phyloP scores from a whole-genome alignment of 37 sponge, comb jelly and placozoan genomes.

The Aphrocallistes beatrix region DNA sequence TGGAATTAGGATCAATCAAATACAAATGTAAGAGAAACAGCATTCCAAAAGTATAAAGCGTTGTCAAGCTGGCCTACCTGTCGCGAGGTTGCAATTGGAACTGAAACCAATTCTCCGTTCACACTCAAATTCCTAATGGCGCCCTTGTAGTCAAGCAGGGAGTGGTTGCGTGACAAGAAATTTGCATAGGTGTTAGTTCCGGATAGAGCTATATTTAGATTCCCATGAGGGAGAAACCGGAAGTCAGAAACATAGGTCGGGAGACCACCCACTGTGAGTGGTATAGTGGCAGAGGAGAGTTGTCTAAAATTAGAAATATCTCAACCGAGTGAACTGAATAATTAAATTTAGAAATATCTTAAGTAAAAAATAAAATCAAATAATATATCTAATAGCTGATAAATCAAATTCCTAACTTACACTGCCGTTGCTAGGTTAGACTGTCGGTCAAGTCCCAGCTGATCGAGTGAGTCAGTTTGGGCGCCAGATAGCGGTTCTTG shows the following conservation, averaged over 20 bases:
- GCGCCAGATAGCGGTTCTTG: background rate
- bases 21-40: too few relatives aligned
- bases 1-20: too few relatives aligned
- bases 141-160: background rate
- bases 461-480: constrained; percentile 3
- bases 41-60: too few relatives aligned
- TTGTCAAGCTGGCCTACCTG: too few relatives aligned
- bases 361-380: too few relatives aligned
- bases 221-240: background rate
- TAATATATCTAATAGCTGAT: background rate
- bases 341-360: too few relatives aligned
- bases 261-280: background rate
- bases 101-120: background rate
- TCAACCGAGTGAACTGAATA: too few relatives aligned
- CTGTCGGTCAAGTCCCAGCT: background rate
- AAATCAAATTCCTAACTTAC: background rate
- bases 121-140: background rate
- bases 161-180: background rate
- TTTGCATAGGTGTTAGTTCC: background rate
- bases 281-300: background rate
- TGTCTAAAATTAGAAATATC: background rate
- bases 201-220: background rate
- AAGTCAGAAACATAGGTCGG: background rate
- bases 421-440: background rate
- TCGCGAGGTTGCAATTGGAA: background rate